phyloP scores from a whole-genome alignment of 2,797 vertebrate genomes.

The Sebastes minor region DNA sequence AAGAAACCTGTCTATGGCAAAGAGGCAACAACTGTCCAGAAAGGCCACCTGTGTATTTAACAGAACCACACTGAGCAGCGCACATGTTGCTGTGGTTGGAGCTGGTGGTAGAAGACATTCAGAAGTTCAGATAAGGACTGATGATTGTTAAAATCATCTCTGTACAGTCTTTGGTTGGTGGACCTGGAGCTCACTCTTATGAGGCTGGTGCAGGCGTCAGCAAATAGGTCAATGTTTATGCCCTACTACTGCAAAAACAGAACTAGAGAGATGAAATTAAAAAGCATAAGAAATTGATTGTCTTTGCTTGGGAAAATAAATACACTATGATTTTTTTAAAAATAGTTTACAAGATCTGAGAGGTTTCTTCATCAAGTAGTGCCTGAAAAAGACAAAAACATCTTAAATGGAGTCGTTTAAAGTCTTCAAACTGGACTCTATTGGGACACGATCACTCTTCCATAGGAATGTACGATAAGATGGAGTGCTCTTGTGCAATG shows the following conservation, averaged over 20 bases:
- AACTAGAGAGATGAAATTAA: constrained; percentile 2
- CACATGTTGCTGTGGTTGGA: background rate
- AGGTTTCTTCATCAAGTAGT: constrained; percentile 79
- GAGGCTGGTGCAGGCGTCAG: constrained; percentile 31
- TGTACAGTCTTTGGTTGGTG: constrained; percentile 65
- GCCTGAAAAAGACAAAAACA: constrained; percentile 68
- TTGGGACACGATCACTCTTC: constrained; percentile 80
- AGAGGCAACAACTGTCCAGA: constrained; percentile 16
- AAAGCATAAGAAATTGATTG: constrained; percentile 34
- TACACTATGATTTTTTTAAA: constrained; percentile 29
- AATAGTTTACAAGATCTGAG: constrained; percentile 25
- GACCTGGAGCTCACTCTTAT: constrained; percentile 27
- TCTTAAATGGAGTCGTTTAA: constrained; percentile 2
- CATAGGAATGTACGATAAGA: constrained; percentile 88
- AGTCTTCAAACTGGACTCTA: constrained; percentile 10
- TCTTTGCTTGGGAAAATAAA: constrained; percentile 60
- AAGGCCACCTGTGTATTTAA: constrained; percentile 56
- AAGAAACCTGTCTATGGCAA: background rate
- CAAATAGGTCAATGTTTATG: constrained; percentile 10
- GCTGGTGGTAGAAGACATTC: constrained; percentile 33
- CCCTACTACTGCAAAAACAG: background rate
- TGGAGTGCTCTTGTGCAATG: constrained; percentile 95
- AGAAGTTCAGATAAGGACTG: background rate
- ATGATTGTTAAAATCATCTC: background rate
- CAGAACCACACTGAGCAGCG: constrained; percentile 1